Base-by-base conservation (phyloP, 2,888 invertebrate genomes). In the Hypercompe scribonia region DNA sequence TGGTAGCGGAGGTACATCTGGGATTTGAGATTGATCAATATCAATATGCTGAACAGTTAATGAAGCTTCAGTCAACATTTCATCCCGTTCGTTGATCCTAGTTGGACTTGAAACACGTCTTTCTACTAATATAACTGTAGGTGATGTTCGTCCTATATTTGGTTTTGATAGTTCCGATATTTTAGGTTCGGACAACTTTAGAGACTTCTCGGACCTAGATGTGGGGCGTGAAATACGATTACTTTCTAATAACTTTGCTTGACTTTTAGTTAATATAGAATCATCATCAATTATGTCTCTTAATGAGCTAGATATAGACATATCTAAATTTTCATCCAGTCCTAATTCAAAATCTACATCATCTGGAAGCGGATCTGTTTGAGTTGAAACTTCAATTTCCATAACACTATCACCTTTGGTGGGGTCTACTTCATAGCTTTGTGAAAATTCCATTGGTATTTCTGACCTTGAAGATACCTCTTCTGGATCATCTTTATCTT, bases 321-420 rank as follows among this genome's bases (percentile, higher is more conserved):
- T 79, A 74, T 95, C 94, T 61, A 95, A 81, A 85, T 94, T 92
- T 78, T 95, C 96, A 78, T 96, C 96, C 73, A 95, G 87, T 33
- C 96, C 93, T 82, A 96, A 92, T 86, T 97, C 97, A 87, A 97
- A 97, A 79, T 97, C 96, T 74, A 97, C 96, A 84, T 98, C 98
- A 84, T 98, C 98, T 0, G 98, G 98, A 65, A 98, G 90, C 0
- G 98, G 98, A 91, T 98, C 98, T 0, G 98, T 98, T 93, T 98
- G 98, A 1, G 98, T 98, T 0, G 98, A 98, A 10, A 97, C 97
- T 87, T 97, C 97, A 36, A 97, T 97, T 91, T 98, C 98, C 77
- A 96, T 89, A 34, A 96, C 86, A 79, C 94, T 90, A 68, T 95
- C 93, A 64, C 87, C 71, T 74, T 88, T 90, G 31, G 76, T 72